phyloP scores from a whole-genome alignment of 2,113 vertebrate species.

The Brachionichthys hirsutus region DNA sequence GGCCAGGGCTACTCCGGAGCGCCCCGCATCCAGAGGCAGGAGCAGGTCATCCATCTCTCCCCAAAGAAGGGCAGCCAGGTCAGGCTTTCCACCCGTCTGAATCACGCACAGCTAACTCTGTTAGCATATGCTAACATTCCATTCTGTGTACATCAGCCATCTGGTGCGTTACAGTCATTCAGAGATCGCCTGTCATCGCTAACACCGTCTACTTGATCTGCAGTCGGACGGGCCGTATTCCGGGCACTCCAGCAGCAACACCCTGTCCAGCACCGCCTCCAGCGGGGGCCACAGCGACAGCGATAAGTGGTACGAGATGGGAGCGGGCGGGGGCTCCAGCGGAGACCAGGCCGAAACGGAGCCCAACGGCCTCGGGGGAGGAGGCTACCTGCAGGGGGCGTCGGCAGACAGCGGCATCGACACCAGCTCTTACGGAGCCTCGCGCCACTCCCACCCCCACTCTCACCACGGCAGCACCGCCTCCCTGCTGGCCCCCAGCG shows the following conservation, averaged over 20 bases:
- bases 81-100: slow-evolving; percentile 50
- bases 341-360: slow-evolving; percentile 85
- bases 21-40: slow-evolving; percentile 92
- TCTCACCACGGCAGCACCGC: slow-evolving; percentile 86
- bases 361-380: slow-evolving; percentile 87
- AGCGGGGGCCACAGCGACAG: slow-evolving; percentile 91
- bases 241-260: slow-evolving; percentile 97
- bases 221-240: slow-evolving; percentile 95
- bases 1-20: slow-evolving; percentile 90
- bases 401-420: slow-evolving; percentile 95
- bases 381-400: slow-evolving; percentile 90
- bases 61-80: slow-evolving; percentile 97
- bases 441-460: slow-evolving; percentile 66
- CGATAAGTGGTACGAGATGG: slow-evolving; percentile 93
- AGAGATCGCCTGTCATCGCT: background rate
- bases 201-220: background rate
- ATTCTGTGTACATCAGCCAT: background rate
- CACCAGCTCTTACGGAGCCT: slow-evolving; percentile 84
- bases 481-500: slow-evolving; percentile 83
- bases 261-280: slow-evolving; percentile 93
- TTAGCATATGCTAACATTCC: background rate
- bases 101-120: background rate
- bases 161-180: no score
- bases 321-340: slow-evolving; percentile 76
- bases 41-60: slow-evolving; percentile 94